Evolutionary conservation across 2,888 invertebrate genomes (phyloP).

Genomic region (Periphyllus acericola): DNA sequence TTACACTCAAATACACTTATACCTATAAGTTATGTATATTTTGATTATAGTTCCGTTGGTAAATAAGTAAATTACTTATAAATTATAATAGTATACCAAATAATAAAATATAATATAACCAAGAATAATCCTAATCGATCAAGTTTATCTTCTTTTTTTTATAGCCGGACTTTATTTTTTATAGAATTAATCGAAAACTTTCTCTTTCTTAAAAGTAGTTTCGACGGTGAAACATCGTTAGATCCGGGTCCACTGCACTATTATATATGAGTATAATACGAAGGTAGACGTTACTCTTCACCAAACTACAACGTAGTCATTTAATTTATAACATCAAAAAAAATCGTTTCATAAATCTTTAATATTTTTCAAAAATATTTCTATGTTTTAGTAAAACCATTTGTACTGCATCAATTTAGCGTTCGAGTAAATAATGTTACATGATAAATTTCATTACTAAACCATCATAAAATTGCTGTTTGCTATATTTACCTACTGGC

Average conservation of each 20-base stretch:
- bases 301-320: background rate
- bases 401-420: background rate
- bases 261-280: background rate
- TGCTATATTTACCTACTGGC: too few relatives aligned
- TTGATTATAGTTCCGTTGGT: too few relatives aligned
- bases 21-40: too few relatives aligned
- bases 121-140: background rate
- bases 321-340: background rate
- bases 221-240: conserved; percentile 30
- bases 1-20: too few relatives aligned
- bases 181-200: conserved; percentile 5
- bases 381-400: background rate
- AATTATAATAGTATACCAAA: background rate
- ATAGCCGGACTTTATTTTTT: background rate
- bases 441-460: background rate
- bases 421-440: background rate
- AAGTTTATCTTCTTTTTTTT: background rate
- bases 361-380: background rate
- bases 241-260: conserved; percentile 43
- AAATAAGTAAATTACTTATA: too few relatives aligned
- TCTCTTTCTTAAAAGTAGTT: conserved; percentile 41
- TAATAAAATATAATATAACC: background rate
- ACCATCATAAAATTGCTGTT: background rate
- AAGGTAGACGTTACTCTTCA: background rate
- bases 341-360: background rate